A percentile compares a stretch with the other conserved stretches of the same genome.
Conservation (phyloP, 2,888 invertebrate genomes). For the Nomada goodeniana region DNA sequence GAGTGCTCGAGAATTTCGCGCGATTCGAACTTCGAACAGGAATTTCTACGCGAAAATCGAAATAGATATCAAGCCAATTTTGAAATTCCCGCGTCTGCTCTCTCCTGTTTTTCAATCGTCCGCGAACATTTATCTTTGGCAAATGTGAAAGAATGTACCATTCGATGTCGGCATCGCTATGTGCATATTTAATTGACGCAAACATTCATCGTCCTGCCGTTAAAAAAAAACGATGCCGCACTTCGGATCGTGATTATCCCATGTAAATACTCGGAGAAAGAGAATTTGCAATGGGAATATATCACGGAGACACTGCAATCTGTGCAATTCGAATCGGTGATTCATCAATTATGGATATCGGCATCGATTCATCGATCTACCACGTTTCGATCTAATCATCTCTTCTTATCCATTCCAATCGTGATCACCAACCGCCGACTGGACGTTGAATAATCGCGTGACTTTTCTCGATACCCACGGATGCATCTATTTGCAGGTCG, state of each 20-base stretch:
- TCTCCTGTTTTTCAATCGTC: too few species aligned
- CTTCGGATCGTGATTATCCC: background rate
- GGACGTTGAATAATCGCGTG: background rate
- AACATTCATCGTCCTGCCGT: too few species aligned
- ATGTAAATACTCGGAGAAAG: background rate
- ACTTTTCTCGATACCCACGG: background rate
- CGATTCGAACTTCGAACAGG: too few species aligned
- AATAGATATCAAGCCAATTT: too few species aligned
- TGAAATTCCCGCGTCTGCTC: too few species aligned
- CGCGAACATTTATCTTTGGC: too few species aligned
- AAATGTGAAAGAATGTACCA: too few species aligned
- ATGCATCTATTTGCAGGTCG: background rate
- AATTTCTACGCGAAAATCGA: too few species aligned
- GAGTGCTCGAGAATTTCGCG: too few species aligned
- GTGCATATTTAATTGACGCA: too few species aligned
- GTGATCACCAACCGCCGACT: background rate
- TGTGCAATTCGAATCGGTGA: background rate
- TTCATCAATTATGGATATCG: constrained; percentile 2
- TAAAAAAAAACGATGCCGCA: background rate
- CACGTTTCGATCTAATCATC: background rate
- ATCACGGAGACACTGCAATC: background rate
- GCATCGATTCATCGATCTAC: background rate
- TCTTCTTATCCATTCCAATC: background rate
- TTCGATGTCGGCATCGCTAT: too few species aligned
- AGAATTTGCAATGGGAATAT: constrained; percentile 7